Base-by-base conservation (phyloP, 2,888 invertebrate genomes). In the Erebia palarica region DNA sequence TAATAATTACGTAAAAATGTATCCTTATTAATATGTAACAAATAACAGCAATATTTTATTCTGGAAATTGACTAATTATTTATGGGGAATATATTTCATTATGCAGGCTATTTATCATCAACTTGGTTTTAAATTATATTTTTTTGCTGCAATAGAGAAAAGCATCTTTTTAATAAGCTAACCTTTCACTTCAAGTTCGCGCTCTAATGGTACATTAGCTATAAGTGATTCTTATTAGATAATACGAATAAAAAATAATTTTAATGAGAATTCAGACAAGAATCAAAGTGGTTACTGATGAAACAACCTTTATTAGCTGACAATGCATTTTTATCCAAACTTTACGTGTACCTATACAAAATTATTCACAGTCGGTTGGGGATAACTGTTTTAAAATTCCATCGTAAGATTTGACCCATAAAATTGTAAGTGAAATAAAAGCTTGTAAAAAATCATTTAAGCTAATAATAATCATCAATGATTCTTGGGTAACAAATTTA, bases 121-220 rank as follows among this genome's bases (percentile, higher is more conserved):
- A 14, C 10, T 49, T 49, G 51, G 18, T 60, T 60, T 51, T 65
- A 18, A 67, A 59, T 58, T 59, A 49, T 27, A 36, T 13, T 57
- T 65, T 66, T 72, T 69, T 69, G 21, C 47, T 42, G 13, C 7
- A 13, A 16, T 63, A 57, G 42, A 61, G 73, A 68, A 69, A 63
- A 69, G 58, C 57, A 53, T 27, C 59, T 60, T 72, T 69, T 60
- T 67, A 67, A 61, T 64, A 59, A 59, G 7, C 36, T 36, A 21
- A 14, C 72, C 72, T 72, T 63, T 72, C 69, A 72, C 72, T 68
- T 59, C 53, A 18, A 64, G 59, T 64, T 65, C 53, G 59, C 68
- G 59, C 65, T 69, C 65, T 49, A 69, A 16, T 69, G 57, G 51
- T 47, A n/a, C 21, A 47, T 3, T 27, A 60, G 16, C 21, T 63